Base-by-base conservation (phyloP, 2,888 invertebrate species). In the Aphrophora alni region DNA sequence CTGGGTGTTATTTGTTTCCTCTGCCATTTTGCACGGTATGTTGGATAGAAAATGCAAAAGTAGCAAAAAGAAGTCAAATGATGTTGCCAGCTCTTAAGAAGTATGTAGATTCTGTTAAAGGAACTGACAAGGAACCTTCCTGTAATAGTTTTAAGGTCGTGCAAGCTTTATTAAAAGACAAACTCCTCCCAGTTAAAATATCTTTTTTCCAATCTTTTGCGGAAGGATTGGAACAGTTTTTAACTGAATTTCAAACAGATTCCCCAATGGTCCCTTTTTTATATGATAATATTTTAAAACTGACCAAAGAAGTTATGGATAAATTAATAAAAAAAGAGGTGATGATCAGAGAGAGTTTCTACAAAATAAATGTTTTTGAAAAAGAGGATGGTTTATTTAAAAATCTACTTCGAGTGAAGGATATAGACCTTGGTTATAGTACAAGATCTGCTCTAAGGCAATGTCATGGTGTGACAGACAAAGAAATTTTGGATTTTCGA, bases 11-110 rank as follows among this genome's bases (percentile, higher is more conserved):
- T 17, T 24, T 44, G 8, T 73, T 78, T 17, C 78, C 78, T 3
- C 51, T 26, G 7, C 51, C 44, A 21, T 78, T 78, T 27, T 78
- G 73, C 38, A 51, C 73, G 1, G 38, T 78, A 2, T 44, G 72
- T 8, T 78, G 78, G 78, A 21, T 78, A 10, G 73, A 78, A 26
- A 78, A 78, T 44, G 38, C 25, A 0, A 51, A 27, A 21, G 78
- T 78, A 8, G 72, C 78, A 51, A 25, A n/a, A 21, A 78, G n/a
- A 73, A 68, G n/a, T 5, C 14, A 12, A 10, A 28, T 70, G n/a
- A 14, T 59, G n/a, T 51, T 72, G 24, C 73, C 73, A 28, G 25
- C 17, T 25, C n/a, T 73, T 0, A 51, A 25, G 3, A 27, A 73
- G 21, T 78, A 71, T 72, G 78, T 51, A 12, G 44, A 44, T 12